Evolutionary conservation across 2,888 invertebrate genomes (phyloP).

Genomic region (Erebia ligea): DNA sequence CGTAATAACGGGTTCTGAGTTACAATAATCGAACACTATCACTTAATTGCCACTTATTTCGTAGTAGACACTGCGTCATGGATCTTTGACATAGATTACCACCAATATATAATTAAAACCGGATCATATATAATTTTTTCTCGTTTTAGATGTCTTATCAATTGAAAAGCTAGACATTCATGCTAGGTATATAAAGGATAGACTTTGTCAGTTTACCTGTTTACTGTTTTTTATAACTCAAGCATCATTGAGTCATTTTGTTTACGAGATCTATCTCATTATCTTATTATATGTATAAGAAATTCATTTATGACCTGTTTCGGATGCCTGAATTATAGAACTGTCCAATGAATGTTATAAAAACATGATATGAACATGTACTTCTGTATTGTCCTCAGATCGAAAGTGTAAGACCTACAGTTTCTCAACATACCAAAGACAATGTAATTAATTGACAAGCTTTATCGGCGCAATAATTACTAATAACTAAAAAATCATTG

Average conservation of each 20-base stretch:
- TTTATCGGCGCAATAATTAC: constrained; percentile 30
- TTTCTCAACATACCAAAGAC: constrained; percentile 53
- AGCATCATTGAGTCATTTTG: not conserved
- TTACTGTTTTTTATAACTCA: not conserved
- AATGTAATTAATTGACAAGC: constrained; percentile 65
- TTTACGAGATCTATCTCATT: not conserved
- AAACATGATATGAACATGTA: constrained; percentile 41
- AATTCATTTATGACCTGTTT: not conserved
- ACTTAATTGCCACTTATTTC: constrained; percentile 45
- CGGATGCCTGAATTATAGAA: not conserved
- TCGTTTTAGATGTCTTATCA: not conserved
- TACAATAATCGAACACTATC: constrained; percentile 40
- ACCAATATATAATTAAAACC: constrained; percentile 2
- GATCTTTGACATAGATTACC: constrained; percentile 11
- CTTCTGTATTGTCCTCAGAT: constrained; percentile 72
- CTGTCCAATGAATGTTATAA: not conserved
- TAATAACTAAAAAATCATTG: constrained; percentile 1
- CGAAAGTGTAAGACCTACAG: constrained; percentile 44
- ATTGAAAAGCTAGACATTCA: constrained; percentile 1
- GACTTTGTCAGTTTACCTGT: not conserved
- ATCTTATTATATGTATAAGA: not conserved
- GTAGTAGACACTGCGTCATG: constrained; percentile 30
- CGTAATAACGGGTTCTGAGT: constrained; percentile 44
- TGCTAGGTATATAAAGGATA: not conserved
- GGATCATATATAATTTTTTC: constrained; percentile 2